These are phyloP conservation scores for Serrognathus titanus DNA, from an alignment of 2,888 invertebrate species.

Conservation along the genomic window DNA sequence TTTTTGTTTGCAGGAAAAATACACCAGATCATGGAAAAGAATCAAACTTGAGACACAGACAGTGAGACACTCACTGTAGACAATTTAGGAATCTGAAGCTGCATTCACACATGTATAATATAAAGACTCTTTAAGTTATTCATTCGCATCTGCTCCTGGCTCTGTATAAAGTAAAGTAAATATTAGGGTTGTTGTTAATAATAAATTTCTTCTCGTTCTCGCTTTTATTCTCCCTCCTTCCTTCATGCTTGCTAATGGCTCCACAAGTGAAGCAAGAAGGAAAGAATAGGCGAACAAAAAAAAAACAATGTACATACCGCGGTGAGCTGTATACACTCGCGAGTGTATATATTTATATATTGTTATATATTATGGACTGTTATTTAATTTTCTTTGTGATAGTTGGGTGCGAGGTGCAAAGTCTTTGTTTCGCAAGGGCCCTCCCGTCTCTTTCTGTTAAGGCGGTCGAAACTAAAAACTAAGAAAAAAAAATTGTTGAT, in stretches of 20 bases:
- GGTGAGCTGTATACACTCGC: slow-evolving; percentile 44
- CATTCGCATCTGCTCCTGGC: slow-evolving; percentile 26
- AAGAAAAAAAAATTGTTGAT: neutral
- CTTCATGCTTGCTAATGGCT: too few species aligned
- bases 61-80: slow-evolving; percentile 32
- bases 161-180: slow-evolving; percentile 24
- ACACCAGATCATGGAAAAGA: slow-evolving; percentile 52
- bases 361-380: slow-evolving; percentile 44
- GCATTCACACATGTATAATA: slow-evolving; percentile 22
- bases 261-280: too few species aligned
- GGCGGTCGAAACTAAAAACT: too few species aligned
- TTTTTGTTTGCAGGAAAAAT: slow-evolving; percentile 46
- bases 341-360: slow-evolving; percentile 35
- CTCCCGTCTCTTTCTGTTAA: neutral
- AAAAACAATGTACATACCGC: slow-evolving; percentile 34
- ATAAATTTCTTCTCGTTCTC: neutral
- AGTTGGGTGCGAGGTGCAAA: slow-evolving; percentile 6
- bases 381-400: slow-evolving; percentile 37
- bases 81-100: slow-evolving; percentile 22
- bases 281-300: neutral
- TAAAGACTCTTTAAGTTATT: slow-evolving; percentile 23
- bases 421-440: neutral
- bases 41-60: slow-evolving; percentile 50
- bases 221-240: too few species aligned
- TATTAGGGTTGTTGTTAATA: slow-evolving; percentile 23